Conservation (phyloP, 2,113 vertebrate species). For the Mirounga angustirostris region DNA sequence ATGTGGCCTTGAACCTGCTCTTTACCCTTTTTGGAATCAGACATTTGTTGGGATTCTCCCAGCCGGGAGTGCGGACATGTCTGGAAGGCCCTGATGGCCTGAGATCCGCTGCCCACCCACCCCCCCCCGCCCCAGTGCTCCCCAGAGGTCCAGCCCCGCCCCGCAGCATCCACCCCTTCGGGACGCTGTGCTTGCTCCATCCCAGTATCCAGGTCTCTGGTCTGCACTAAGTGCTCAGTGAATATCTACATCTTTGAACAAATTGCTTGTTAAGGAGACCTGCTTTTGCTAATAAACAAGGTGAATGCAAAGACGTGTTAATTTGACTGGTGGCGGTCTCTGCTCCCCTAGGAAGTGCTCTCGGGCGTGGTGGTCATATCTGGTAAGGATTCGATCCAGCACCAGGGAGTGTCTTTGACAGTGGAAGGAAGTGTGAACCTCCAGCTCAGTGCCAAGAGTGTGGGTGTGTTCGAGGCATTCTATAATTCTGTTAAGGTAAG, state of each 20-base stretch:
- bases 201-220: neutral
- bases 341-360: constrained; percentile 90
- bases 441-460: constrained; percentile 98
- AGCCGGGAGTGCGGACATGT: neutral
- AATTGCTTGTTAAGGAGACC: neutral
- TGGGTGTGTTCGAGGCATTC: constrained; percentile 98
- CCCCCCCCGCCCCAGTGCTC: rapidly evolving
- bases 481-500: constrained; percentile 98
- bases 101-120: rapidly evolving
- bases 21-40: neutral
- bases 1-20: neutral
- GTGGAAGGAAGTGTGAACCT: constrained; percentile 98
- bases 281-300: neutral
- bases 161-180: rapidly evolving
- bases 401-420: constrained; percentile 94
- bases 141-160: rapidly evolving
- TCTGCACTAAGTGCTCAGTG: neutral
- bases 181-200: neutral
- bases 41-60: neutral
- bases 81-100: neutral
- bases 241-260: neutral
- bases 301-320: rapidly evolving
- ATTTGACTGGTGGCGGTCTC: constrained; percentile 21
- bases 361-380: constrained; percentile 94
- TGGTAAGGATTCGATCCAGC: constrained; percentile 94